phyloP scores from a whole-genome alignment of 2,113 vertebrate genomes.

The Strigops habroptila region DNA sequence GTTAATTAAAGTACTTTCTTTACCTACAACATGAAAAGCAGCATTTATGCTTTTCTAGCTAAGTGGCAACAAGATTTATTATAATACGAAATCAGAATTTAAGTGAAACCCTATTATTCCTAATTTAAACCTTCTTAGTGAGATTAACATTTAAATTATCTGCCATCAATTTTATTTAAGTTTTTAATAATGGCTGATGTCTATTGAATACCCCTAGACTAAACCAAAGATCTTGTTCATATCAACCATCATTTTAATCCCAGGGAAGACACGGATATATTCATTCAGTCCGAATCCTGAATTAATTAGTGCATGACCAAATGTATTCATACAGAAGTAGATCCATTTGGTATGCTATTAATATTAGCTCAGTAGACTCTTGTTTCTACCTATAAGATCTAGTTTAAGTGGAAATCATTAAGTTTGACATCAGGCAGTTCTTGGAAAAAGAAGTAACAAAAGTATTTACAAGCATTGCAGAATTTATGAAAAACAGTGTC shows the following conservation, averaged over 20 bases:
- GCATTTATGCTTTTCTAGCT: not conserved
- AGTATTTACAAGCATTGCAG: not conserved
- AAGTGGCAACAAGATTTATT: not conserved
- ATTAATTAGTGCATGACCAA: not conserved
- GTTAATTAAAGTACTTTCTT: not conserved
- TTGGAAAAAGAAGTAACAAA: not conserved
- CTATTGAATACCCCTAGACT: not conserved
- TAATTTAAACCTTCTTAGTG: not conserved
- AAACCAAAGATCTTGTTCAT: not conserved
- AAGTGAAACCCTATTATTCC: not conserved
- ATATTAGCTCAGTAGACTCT: not conserved
- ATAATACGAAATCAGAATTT: not conserved
- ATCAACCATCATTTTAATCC: not conserved
- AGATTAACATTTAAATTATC: not conserved
- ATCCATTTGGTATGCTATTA: not conserved
- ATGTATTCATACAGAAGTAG: not conserved
- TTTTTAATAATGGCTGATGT: not conserved
- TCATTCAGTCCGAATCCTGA: not conserved
- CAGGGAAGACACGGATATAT: not conserved
- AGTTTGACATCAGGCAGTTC: not conserved
- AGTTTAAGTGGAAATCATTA: not conserved
- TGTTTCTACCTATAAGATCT: not conserved
- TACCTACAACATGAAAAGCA: not conserved
- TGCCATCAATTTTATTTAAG: not conserved
- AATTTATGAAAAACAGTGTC: not conserved